Conservation (phyloP, 2,888 invertebrate species). For the Neoascia interrupta region DNA sequence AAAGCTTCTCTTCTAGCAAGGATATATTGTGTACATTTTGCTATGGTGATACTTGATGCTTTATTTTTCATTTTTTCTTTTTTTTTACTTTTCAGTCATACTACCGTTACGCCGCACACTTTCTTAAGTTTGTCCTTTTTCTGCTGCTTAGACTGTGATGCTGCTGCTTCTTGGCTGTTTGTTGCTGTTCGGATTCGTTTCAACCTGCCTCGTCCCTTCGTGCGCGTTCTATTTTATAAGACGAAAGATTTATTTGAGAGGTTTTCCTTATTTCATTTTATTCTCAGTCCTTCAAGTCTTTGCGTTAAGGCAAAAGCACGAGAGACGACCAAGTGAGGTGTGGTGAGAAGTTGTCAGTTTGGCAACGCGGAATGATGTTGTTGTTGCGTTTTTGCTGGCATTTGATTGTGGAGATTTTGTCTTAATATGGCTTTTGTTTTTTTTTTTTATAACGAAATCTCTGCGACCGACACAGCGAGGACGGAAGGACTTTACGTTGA, state of each 20-base stretch:
- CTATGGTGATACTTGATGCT: constrained; percentile 70
- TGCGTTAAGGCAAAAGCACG: too few relatives aligned
- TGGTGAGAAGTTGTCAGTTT: constrained; percentile 38
- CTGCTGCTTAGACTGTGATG: constrained; percentile 24
- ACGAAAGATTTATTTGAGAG: constrained; percentile 63
- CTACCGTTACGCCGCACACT: constrained; percentile 23
- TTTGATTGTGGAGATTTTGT: constrained; percentile 40
- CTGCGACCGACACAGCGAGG: constrained; percentile 1
- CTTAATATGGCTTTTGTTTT: constrained; percentile 18
- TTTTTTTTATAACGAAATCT: constrained; percentile 20
- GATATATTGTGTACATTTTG: constrained; percentile 68
- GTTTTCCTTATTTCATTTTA: constrained; percentile 23
- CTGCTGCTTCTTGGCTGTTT: constrained; percentile 11
- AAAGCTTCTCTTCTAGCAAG: constrained; percentile 62
- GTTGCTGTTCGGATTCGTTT: constrained; percentile 19
- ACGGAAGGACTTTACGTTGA: neutral
- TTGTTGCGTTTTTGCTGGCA: constrained; percentile 17
- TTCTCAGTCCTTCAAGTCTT: constrained; percentile 40
- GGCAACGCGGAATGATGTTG: constrained; percentile 40
- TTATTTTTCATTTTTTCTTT: constrained; percentile 35
- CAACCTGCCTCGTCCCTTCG: constrained; percentile 24
- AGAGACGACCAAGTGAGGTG: constrained; percentile 27
- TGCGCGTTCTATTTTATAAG: constrained; percentile 47
- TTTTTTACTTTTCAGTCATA: constrained; percentile 13
- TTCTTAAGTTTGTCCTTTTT: constrained; percentile 62